A percentile compares a stretch with the other conserved stretches of the same genome.
These are phyloP conservation scores for Cepaea hortensis DNA, from an alignment of 2,888 invertebrate genomes.

Conservation along the genomic window DNA sequence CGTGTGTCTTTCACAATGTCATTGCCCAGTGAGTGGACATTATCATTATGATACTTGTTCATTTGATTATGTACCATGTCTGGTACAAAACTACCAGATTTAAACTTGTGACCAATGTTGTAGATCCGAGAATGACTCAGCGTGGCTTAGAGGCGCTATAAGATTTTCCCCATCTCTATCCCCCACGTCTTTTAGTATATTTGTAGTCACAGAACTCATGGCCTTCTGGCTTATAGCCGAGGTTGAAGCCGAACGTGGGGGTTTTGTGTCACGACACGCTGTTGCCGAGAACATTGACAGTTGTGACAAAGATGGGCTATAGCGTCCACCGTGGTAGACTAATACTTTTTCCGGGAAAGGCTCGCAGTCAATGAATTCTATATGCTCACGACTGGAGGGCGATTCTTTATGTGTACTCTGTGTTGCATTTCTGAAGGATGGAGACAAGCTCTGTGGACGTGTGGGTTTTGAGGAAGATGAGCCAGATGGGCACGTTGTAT, in stretches of 20 bases:
- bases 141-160: conserved; percentile 45
- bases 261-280: not conserved
- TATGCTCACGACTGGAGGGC: not conserved
- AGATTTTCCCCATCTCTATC: not conserved
- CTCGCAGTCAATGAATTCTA: conserved; percentile 32
- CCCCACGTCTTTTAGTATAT: not conserved
- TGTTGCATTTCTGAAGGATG: not conserved
- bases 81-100: not conserved
- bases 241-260: conserved; percentile 28
- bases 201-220: not conserved
- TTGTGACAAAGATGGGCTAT: conserved; percentile 33
- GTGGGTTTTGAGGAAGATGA: not conserved
- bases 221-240: conserved; percentile 8
- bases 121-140: conserved; percentile 46
- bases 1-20: no score
- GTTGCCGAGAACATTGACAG: not conserved
- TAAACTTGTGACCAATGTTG: conserved; percentile 14
- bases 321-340: not conserved
- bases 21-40: no score
- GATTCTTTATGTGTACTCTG: not conserved
- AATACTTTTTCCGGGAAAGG: conserved; percentile 1
- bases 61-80: no score
- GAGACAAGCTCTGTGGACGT: conserved; percentile 34
- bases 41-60: no score
- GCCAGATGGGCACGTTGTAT: not conserved